These are phyloP conservation scores for Dryobotodes eremita DNA, from an alignment of 2,888 invertebrate genomes.

Conservation along the genomic window DNA sequence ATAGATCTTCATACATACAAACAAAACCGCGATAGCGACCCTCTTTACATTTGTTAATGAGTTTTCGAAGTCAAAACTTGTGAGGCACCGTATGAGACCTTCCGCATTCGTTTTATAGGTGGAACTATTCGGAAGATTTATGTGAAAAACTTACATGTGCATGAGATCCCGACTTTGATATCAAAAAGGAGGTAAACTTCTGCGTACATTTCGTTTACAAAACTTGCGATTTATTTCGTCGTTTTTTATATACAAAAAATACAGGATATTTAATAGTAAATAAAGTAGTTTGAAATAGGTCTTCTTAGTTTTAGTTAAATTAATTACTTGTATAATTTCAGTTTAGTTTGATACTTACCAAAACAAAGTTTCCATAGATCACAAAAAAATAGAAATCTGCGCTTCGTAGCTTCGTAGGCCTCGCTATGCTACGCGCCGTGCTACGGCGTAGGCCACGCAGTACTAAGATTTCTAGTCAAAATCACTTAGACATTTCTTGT, in stretches of 20 bases:
- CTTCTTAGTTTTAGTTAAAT: too few relatives aligned
- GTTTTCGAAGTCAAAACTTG: constrained; percentile 44
- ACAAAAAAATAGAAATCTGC: neutral
- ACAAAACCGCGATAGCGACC: neutral
- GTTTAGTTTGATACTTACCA: neutral
- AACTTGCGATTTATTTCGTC: constrained; percentile 15
- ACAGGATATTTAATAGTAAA: neutral
- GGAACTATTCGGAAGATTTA: constrained; percentile 44
- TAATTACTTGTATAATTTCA: neutral
- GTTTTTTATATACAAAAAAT: neutral
- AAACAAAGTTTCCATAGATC: neutral
- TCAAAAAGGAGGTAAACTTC: constrained; percentile 31
- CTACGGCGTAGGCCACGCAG: constrained; percentile 25
- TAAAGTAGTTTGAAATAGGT: neutral
- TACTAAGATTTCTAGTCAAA: neutral
- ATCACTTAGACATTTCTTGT: neutral
- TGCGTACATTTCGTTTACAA: constrained; percentile 2
- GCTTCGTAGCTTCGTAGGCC: neutral
- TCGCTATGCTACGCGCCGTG: constrained; percentile 5
- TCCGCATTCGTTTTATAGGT: constrained; percentile 4
- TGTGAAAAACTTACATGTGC: constrained; percentile 27
- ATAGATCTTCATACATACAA: neutral
- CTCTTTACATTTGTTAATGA: constrained; percentile 36
- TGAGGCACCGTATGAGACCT: neutral
- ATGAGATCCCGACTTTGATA: constrained; percentile 24